phyloP scores from a whole-genome alignment of 2,113 vertebrate genomes.

The Nothocercus julius region DNA sequence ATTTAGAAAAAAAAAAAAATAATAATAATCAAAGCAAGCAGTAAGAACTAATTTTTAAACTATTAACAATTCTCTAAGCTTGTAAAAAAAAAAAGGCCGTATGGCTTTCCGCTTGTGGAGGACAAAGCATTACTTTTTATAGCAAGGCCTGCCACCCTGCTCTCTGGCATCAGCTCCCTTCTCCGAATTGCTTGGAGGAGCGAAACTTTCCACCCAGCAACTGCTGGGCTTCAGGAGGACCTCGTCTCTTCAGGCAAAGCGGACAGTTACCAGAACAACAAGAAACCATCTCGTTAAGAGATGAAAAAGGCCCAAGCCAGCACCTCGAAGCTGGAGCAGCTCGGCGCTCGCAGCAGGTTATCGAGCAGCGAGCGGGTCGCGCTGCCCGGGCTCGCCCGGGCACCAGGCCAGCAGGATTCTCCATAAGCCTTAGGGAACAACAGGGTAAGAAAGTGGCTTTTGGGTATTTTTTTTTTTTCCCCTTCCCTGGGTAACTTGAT shows the following conservation, averaged over 20 bases:
- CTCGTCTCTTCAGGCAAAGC: not conserved
- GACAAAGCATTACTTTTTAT: not conserved
- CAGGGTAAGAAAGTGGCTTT: not conserved
- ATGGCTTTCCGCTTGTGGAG: not conserved
- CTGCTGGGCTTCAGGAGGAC: not conserved
- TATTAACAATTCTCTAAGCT: not conserved
- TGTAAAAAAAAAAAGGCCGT: not conserved
- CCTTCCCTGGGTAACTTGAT: not conserved
- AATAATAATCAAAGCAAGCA: not conserved
- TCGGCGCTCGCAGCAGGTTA: not conserved
- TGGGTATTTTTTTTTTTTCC: too few species aligned
- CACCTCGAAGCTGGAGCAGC: not conserved
- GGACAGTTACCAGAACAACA: not conserved
- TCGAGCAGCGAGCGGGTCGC: not conserved
- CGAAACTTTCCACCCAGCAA: not conserved
- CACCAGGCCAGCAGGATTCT: not conserved
- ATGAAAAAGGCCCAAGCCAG: not conserved
- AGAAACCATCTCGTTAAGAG: not conserved
- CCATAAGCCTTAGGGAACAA: not conserved
- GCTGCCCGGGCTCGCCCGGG: not conserved
- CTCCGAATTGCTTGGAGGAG: not conserved
- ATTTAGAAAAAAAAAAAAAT: not conserved
- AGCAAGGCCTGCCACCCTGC: not conserved
- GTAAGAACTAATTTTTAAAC: not conserved
- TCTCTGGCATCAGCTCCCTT: not conserved